phyloP scores from a whole-genome alignment of 2,797 vertebrate species.

The Sebastolobus altivelis region DNA sequence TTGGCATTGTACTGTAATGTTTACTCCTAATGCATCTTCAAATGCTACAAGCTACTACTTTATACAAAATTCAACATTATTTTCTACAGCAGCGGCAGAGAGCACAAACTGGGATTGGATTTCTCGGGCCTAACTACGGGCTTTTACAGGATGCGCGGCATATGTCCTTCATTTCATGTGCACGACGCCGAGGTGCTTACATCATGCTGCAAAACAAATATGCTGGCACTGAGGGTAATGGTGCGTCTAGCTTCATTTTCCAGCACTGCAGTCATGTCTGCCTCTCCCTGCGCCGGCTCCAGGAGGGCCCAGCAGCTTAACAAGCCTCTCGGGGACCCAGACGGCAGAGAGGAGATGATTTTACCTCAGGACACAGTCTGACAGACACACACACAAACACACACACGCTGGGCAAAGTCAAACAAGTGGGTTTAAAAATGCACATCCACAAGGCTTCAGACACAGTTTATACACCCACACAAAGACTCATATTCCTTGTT shows the following conservation, averaged over 20 bases:
- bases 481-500: conserved; percentile 56
- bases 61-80: background rate
- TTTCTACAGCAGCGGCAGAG: background rate
- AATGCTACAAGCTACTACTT: conserved; percentile 1
- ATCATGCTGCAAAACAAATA: conserved; percentile 80
- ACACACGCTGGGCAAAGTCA: conserved; percentile 61
- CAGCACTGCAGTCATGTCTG: conserved; percentile 76
- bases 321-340: conserved; percentile 78
- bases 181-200: conserved; percentile 63
- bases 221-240: conserved; percentile 75
- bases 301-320: conserved; percentile 78
- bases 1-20: background rate
- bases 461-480: conserved; percentile 70
- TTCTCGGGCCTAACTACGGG: conserved; percentile 3
- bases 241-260: conserved; percentile 77
- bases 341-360: conserved; percentile 73
- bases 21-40: conserved; percentile 1
- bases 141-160: conserved; percentile 40
- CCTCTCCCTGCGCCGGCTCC: conserved; percentile 66
- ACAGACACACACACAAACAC: conserved; percentile 60
- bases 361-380: conserved; percentile 75
- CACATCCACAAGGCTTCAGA: conserved; percentile 67
- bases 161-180: conserved; percentile 66
- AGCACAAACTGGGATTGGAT: background rate
- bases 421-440: conserved; percentile 78